These are phyloP conservation scores for Tetragonula carbonaria DNA, from an alignment of 2,888 invertebrate species.

Conservation along the genomic window DNA sequence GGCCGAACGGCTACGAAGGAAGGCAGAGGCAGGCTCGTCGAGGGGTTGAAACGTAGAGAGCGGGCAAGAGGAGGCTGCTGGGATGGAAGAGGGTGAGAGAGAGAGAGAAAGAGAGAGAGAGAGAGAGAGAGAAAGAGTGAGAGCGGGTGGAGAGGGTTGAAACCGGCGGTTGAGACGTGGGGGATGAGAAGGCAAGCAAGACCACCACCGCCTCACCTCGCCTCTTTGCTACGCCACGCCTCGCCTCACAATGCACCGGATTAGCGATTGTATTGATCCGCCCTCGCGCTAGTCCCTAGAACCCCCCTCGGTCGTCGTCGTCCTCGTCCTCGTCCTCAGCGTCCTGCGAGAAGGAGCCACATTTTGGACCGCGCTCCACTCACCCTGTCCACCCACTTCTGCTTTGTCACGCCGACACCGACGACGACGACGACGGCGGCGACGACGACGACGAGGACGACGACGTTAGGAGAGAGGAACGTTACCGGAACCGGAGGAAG, in stretches of 20 bases:
- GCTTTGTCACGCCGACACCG: slow-evolving; percentile 70
- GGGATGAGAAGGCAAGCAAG: slow-evolving; percentile 78
- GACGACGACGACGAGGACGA: slow-evolving; percentile 59
- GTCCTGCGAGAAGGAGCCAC: slow-evolving; percentile 73
- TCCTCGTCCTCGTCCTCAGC: slow-evolving; percentile 57
- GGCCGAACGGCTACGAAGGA: slow-evolving; percentile 71
- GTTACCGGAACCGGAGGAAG: slow-evolving; percentile 41
- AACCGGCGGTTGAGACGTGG: slow-evolving; percentile 74
- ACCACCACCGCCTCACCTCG: slow-evolving; percentile 80
- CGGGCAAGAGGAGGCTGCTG: slow-evolving; percentile 58
- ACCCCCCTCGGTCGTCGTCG: slow-evolving; percentile 54
- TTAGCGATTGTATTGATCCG: slow-evolving; percentile 84
- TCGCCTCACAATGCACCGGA: slow-evolving; percentile 84
- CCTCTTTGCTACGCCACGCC: slow-evolving; percentile 83
- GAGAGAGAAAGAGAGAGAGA: background rate
- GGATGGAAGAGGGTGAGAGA: slow-evolving; percentile 45
- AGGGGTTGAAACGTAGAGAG: slow-evolving; percentile 73
- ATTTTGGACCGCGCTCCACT: slow-evolving; percentile 75
- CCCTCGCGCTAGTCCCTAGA: slow-evolving; percentile 83
- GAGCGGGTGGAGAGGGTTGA: slow-evolving; percentile 71
- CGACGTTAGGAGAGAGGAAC: slow-evolving; percentile 53
- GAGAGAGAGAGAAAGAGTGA: background rate
- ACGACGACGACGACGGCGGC: slow-evolving; percentile 57
- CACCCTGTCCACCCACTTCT: slow-evolving; percentile 69
- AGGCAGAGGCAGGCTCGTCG: slow-evolving; percentile 73